Evolutionary conservation across 64 coral and sea anemone species (phyloP).

Genomic region (Montipora efflorescens): DNA sequence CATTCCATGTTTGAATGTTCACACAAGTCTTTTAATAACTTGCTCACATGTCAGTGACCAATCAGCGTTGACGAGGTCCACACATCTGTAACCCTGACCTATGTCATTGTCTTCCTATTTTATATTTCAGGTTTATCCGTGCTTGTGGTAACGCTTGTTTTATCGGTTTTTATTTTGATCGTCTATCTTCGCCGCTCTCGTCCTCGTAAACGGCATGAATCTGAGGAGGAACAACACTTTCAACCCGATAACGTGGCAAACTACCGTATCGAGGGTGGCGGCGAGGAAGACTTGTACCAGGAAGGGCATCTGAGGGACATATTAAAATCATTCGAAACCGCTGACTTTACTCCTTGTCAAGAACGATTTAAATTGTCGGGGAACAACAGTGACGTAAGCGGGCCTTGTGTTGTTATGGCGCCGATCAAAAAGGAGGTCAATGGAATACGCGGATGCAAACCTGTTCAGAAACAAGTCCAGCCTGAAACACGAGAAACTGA

Average conservation of each 20-base stretch:
- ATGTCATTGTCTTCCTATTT: no score
- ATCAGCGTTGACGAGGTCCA: no score
- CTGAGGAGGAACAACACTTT: constrained; percentile 65
- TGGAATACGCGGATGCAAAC: constrained; percentile 2
- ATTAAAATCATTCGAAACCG: constrained; percentile 44
- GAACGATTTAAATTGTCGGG: constrained; percentile 27
- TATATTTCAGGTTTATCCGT: constrained; percentile 67
- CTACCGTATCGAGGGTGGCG: constrained; percentile 91
- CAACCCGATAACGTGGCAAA: constrained; percentile 83
- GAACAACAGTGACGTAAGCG: constrained; percentile 23
- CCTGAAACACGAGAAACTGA: not conserved
- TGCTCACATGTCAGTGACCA: no score
- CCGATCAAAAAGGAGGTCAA: constrained; percentile 24
- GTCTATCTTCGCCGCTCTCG: constrained; percentile 62
- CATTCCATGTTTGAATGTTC: no score
- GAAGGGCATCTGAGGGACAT: constrained; percentile 46
- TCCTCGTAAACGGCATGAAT: constrained; percentile 33
- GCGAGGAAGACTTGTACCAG: constrained; percentile 75
- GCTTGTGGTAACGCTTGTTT: constrained; percentile 63
- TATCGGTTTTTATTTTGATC: constrained; percentile 64
- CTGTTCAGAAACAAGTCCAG: not conserved
- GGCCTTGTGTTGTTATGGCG: constrained; percentile 9
- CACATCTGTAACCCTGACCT: no score
- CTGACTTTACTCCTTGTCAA: constrained; percentile 29
- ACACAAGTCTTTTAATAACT: no score